A percentile compares a stretch with the other conserved stretches of the same genome.
phyloP scores from a whole-genome alignment of 2,888 invertebrate genomes.

The Oscheius sp. region DNA sequence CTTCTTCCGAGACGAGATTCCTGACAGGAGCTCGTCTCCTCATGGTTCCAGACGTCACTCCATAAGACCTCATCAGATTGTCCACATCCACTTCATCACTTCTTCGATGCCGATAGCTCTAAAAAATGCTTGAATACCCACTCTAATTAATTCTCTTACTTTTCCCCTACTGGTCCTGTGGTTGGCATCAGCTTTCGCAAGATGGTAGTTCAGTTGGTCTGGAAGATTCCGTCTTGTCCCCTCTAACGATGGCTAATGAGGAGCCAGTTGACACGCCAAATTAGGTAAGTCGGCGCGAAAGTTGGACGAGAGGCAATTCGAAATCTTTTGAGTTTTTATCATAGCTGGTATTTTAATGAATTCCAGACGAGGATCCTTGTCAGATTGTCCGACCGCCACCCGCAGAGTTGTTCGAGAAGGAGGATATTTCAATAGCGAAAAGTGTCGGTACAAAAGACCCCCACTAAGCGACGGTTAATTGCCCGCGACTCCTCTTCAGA shows the following conservation, averaged over 20 bases:
- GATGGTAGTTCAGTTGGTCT: constrained; percentile 14
- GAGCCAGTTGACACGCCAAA: constrained; percentile 25
- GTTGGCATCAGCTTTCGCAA: constrained; percentile 22
- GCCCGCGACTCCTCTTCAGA: constrained; percentile 35
- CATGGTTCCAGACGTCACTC: background rate
- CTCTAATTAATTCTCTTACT: background rate
- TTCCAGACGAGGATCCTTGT: no score
- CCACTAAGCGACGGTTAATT: constrained; percentile 32
- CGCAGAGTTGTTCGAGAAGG: background rate
- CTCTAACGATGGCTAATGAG: background rate
- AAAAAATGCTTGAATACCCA: background rate
- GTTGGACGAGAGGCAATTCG: no score
- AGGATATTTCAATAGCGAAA: background rate
- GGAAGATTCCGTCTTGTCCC: background rate
- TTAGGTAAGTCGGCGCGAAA: background rate
- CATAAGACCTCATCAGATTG: background rate
- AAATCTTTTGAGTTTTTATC: background rate
- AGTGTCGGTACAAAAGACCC: constrained; percentile 4
- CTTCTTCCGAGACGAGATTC: constrained; percentile 15
- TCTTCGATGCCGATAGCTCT: constrained; percentile 26
- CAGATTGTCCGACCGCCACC: background rate
- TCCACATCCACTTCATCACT: constrained; percentile 12
- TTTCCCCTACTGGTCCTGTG: background rate
- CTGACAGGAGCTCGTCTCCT: constrained; percentile 21
- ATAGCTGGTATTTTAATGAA: no score